Evolutionary conservation across 2,113 vertebrate genomes (phyloP), one percentile per base, ranked within the genome.

Genomic region (Rhinogobius similis): DNA sequence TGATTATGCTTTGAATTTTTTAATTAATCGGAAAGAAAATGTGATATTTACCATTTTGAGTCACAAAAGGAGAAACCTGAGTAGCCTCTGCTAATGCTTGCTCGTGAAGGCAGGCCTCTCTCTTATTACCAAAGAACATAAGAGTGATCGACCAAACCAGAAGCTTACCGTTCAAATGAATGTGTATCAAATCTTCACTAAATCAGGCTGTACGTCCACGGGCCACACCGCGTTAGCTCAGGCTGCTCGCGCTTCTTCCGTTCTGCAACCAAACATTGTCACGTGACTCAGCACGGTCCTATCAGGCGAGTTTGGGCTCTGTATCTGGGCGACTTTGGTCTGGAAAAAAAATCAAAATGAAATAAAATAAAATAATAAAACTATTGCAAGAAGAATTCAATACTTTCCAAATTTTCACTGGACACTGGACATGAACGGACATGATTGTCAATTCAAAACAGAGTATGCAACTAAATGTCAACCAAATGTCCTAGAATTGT

Each of bases 261-360:
- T 20, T 1, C 14, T 13, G 10, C 10, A 68, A 76, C 70, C 73
- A 87, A 88, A 88, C 82, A 90, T 71, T 70, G 74, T 91, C 88
- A 91, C 84, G 86, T 91, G 90, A 58, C 56, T 10, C 3, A 21
- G 10, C 50, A 11, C 39, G 63, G 71, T 26, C 18, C 9, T 16
- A 1, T 8, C 0, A 12, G 43, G 71, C 56, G 68, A 71, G 80
- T 21, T 3, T 39, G 75, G 5, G 64, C 4, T 12, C 2, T 0
- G 0, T 2, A 11, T 0, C 46, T 0, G 65, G 44, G 12, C 46
- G 27, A 0, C 16, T 16, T 65, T 36, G 32, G 32, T 36, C 32
- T 76, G 70, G 16, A 29, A 26, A 23, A 27, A 56, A n/a, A n/a
- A n/a, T n/a, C n/a, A n/a, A n/a, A n/a, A n/a, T n/a, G n/a, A n/a